Conservation (phyloP, 2,888 invertebrate species). For the Callimorpha dominula region DNA sequence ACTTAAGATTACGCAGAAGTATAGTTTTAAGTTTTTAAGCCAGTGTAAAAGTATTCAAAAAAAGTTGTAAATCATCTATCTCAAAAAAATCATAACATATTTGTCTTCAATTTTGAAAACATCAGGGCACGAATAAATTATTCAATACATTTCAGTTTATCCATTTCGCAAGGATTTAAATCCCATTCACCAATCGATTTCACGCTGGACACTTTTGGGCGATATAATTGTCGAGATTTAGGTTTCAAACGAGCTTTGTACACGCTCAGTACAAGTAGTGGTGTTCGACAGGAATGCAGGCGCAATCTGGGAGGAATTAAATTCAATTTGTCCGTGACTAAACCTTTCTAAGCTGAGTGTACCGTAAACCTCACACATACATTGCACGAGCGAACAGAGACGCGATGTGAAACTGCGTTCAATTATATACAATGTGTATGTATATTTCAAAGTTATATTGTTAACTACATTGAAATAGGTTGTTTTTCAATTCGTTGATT, state of each 20-base stretch:
- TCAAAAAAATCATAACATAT: too few species aligned
- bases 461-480: background rate
- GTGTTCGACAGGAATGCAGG: conserved; percentile 18
- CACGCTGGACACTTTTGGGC: conserved; percentile 24
- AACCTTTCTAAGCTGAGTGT: conserved; percentile 21
- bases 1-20: too few species aligned
- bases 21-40: too few species aligned
- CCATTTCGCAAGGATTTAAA: background rate
- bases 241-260: conserved; percentile 20
- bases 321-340: conserved; percentile 52
- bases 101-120: background rate
- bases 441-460: background rate
- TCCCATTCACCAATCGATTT: conserved; percentile 2
- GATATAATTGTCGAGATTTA: conserved; percentile 31
- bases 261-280: conserved; percentile 31
- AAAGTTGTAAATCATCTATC: too few species aligned
- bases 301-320: conserved; percentile 36
- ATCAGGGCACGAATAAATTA: background rate
- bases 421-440: background rate
- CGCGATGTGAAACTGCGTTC: background rate
- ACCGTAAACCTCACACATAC: conserved; percentile 1
- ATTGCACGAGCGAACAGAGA: conserved; percentile 8
- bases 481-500: background rate
- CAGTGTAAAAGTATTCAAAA: too few species aligned
- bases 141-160: background rate